A percentile compares a stretch with the other conserved stretches of the same genome.
Evolutionary conservation across 2,113 vertebrate species (phyloP).

Genomic region (Columbina picui): DNA sequence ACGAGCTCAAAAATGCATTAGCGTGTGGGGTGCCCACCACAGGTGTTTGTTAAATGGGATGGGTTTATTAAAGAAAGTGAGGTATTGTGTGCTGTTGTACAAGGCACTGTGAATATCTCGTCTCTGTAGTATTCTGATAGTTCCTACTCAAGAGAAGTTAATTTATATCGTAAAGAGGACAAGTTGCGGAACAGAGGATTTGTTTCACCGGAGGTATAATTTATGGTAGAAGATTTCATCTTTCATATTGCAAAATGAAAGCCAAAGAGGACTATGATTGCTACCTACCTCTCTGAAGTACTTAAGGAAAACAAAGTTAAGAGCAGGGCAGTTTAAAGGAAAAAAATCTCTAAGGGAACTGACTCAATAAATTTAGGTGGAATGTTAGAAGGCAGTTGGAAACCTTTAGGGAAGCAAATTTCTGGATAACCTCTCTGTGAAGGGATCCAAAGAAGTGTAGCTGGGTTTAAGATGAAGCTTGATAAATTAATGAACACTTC

Average conservation of each 20-base stretch:
- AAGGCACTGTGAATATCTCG: not conserved
- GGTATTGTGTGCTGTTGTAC: not conserved
- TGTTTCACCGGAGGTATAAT: not conserved
- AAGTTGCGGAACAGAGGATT: not conserved
- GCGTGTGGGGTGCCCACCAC: fast-evolving
- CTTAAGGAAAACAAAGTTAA: not conserved
- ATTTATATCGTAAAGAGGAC: not conserved
- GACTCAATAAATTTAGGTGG: not conserved
- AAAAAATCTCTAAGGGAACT: not conserved
- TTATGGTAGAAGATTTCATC: not conserved
- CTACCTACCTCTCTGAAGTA: not conserved
- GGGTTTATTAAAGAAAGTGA: not conserved
- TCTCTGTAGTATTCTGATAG: not conserved
- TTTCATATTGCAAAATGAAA: not conserved
- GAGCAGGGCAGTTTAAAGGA: not conserved
- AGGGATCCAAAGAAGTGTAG: not conserved
- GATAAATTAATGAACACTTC: not conserved
- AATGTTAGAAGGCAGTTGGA: not conserved
- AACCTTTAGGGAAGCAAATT: not conserved
- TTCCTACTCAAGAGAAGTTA: not conserved
- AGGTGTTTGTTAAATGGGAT: not conserved
- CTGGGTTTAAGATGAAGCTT: not conserved
- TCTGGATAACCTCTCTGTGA: not conserved
- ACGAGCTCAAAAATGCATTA: not conserved
- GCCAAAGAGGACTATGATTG: not conserved